These are phyloP conservation scores for Gouania willdenowi DNA, from an alignment of 2,797 vertebrate species.

Conservation along the genomic window DNA sequence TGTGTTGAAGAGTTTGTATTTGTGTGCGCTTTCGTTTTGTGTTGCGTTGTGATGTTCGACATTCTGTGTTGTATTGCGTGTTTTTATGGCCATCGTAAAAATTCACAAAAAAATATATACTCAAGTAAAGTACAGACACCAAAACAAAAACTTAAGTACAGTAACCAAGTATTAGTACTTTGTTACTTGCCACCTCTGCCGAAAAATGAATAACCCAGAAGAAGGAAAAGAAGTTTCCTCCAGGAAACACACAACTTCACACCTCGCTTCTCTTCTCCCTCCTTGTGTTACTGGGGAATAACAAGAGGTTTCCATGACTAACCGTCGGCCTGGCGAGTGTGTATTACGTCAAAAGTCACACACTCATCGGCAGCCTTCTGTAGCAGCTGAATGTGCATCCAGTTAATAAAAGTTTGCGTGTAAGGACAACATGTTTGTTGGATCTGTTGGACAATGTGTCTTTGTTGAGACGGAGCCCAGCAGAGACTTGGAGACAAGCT, in stretches of 20 bases:
- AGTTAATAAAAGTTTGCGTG: constrained; percentile 48
- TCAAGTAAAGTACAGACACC: too few relatives aligned
- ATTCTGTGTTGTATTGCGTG: too few relatives aligned
- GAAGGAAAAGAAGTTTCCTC: constrained; percentile 34
- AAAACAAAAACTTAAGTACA: too few relatives aligned
- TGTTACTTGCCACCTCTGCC: constrained; percentile 9
- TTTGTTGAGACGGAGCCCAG: constrained; percentile 43
- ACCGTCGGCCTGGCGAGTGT: constrained; percentile 45
- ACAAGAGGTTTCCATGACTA: constrained; percentile 59
- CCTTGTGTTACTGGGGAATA: constrained; percentile 57
- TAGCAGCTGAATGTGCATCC: constrained; percentile 43
- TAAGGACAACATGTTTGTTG: constrained; percentile 22
- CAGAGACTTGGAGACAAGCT: constrained; percentile 22
- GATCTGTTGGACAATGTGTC: constrained; percentile 33
- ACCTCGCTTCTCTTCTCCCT: constrained; percentile 45
- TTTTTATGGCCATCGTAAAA: too few relatives aligned
- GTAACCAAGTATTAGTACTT: too few relatives aligned
- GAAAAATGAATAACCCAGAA: constrained; percentile 19
- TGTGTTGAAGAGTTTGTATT: too few relatives aligned
- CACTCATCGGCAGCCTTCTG: constrained; percentile 61
- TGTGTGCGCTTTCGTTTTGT: too few relatives aligned
- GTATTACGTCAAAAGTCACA: constrained; percentile 63
- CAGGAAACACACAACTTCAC: constrained; percentile 59
- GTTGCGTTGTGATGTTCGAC: too few relatives aligned
- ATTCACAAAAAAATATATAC: too few relatives aligned